Base-by-base conservation (phyloP, 2,888 invertebrate genomes). In the Podotricha telesiphe region DNA sequence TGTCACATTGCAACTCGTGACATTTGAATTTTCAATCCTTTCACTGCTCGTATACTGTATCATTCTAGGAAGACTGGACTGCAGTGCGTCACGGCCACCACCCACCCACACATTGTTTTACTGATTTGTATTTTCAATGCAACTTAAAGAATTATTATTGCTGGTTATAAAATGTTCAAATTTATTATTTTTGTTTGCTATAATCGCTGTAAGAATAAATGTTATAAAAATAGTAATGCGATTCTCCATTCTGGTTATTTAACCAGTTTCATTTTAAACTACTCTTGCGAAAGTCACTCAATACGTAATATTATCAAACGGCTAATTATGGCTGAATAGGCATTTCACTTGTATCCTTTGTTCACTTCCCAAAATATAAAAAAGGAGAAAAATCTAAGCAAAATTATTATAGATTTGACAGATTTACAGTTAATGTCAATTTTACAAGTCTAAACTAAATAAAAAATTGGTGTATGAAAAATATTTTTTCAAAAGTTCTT, bases 21-120 rank as follows among this genome's bases (percentile, higher is more conserved):
- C 86, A 87, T 88, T 89, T 82, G 77, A 82, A 82, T 82, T 82
- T 79, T 81, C 79, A 82, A 80, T 86, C 87, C 89, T 89, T 90
- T 89, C 89, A 90, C 88, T 85, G 80, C 68, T 70, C 69, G 66
- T 47, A 17, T 65, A 70, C 67, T 68, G 69, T 69, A 62, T 58
- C 55, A 68, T 70, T 69, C 56, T 69, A 69, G 65, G 73, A 71
- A 72, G 68, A 59, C 65, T 72, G 70, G 72, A 73, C 71, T 34
- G 20, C 34, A 65, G 65, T 51, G 68, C 70, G 71, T 71, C 71
- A 71, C 66, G 65, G 65, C 48, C 65, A 37, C 65, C 63, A 58
- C 50, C 65, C 63, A 58, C 50, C 65, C 65, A 47, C 45, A 50
- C 40, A 40, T 48, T 62, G 28, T 50, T 50, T n/a, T 53, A 28